phyloP scores from a whole-genome alignment of 2,888 invertebrate genomes.

The Digitonthophagus gazella region DNA sequence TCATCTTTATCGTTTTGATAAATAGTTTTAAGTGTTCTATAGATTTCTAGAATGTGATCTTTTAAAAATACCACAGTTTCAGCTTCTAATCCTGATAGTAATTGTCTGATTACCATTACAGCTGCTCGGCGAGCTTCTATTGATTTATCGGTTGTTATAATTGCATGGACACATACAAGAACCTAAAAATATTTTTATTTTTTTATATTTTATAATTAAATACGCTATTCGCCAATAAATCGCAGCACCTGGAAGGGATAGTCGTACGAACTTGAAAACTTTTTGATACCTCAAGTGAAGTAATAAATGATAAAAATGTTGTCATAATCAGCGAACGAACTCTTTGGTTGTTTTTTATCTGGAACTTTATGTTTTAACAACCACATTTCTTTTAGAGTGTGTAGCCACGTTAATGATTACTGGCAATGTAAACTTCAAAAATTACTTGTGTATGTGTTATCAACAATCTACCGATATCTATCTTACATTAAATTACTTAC shows the following conservation, averaged over 20 bases:
- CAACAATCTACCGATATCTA: too few species aligned
- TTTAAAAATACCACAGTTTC: conserved; percentile 67
- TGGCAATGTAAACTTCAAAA: too few species aligned
- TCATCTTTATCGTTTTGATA: conserved; percentile 66
- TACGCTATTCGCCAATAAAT: not conserved
- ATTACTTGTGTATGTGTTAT: too few species aligned
- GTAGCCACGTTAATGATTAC: too few species aligned
- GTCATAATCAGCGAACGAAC: too few species aligned
- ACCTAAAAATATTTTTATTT: conserved; percentile 64
- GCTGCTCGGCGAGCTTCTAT: conserved; percentile 76
- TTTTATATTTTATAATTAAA: not conserved
- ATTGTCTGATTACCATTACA: conserved; percentile 70
- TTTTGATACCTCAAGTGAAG: not conserved
- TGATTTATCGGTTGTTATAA: conserved; percentile 68
- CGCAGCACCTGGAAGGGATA: too few species aligned
- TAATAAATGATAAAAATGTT: not conserved
- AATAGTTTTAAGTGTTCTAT: conserved; percentile 66
- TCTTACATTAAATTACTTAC: too few species aligned
- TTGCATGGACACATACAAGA: conserved; percentile 65
- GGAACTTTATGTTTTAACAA: too few species aligned
- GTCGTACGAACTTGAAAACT: too few species aligned
- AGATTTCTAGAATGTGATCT: conserved; percentile 66
- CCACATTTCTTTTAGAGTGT: too few species aligned
- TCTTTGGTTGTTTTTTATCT: too few species aligned
- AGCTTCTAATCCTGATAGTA: conserved; percentile 72